Evolutionary conservation across 2,888 invertebrate genomes (phyloP).

Genomic region (Lepidochitona cinerea): DNA sequence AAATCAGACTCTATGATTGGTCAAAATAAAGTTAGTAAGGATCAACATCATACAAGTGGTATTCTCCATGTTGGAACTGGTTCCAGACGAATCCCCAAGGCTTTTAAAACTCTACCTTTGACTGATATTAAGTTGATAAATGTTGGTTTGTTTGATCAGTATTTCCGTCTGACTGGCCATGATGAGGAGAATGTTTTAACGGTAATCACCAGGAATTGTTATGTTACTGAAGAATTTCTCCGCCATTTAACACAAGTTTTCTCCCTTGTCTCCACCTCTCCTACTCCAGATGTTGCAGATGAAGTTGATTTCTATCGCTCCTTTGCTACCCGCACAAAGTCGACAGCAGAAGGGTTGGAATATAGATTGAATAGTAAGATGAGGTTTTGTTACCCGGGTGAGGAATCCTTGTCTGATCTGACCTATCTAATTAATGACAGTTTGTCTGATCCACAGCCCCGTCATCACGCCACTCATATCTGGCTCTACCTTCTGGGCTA

Average conservation of each 20-base stretch:
- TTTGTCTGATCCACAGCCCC: conserved; percentile 14
- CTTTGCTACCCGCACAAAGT: conserved; percentile 48
- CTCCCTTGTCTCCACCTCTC: conserved; percentile 46
- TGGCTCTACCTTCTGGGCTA: conserved; percentile 55
- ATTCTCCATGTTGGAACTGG: conserved; percentile 35
- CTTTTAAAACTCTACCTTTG: conserved; percentile 53
- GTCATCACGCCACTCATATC: conserved; percentile 38
- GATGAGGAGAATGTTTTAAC: conserved; percentile 54
- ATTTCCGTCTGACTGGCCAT: conserved; percentile 60
- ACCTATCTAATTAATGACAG: conserved; percentile 56
- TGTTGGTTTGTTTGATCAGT: conserved; percentile 67
- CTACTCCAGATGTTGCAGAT: conserved; percentile 56
- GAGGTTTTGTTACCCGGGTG: conserved; percentile 64
- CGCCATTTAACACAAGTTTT: conserved; percentile 54
- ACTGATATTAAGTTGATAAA: conserved; percentile 60
- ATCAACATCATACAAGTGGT: conserved; percentile 42
- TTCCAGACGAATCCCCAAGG: conserved; percentile 34
- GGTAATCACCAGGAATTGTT: conserved; percentile 53
- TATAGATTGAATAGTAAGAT: conserved; percentile 61
- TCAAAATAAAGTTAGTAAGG: conserved; percentile 31
- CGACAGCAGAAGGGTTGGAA: conserved; percentile 58
- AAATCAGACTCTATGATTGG: conserved; percentile 63
- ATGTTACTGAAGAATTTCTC: conserved; percentile 50
- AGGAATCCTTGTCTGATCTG: conserved; percentile 62
- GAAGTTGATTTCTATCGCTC: conserved; percentile 66